A percentile compares a stretch with the other conserved stretches of the same genome.
These are phyloP conservation scores for Tapirus indicus DNA, from an alignment of 2,797 vertebrate species.

Conservation along the genomic window DNA sequence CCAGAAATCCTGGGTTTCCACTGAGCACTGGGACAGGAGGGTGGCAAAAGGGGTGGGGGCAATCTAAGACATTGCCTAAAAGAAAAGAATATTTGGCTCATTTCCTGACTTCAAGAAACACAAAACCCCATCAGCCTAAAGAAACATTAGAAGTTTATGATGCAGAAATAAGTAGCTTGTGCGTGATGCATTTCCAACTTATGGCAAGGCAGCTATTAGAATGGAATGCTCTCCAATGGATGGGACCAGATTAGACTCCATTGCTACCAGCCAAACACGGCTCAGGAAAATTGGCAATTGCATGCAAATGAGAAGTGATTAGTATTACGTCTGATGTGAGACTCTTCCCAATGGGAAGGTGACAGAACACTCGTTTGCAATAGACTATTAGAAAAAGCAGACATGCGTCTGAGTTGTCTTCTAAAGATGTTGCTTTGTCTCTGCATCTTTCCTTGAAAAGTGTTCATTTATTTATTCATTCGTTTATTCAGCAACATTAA, in stretches of 20 bases:
- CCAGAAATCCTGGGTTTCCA: slow-evolving; percentile 76
- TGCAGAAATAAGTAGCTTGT: slow-evolving; percentile 89
- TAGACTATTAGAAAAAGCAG: slow-evolving; percentile 71
- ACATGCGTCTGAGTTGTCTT: slow-evolving; percentile 56
- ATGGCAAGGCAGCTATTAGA: slow-evolving; percentile 82
- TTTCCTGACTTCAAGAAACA: slow-evolving; percentile 83
- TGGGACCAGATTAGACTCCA: slow-evolving; percentile 78
- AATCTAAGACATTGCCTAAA: slow-evolving; percentile 71
- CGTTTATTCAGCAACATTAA: slow-evolving; percentile 61
- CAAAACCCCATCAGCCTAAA: slow-evolving; percentile 86
- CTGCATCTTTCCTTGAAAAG: not conserved
- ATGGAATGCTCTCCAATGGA: slow-evolving; percentile 81
- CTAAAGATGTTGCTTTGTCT: slow-evolving; percentile 64
- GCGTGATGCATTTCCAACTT: slow-evolving; percentile 83
- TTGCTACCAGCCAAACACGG: slow-evolving; percentile 82
- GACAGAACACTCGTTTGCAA: slow-evolving; percentile 69
- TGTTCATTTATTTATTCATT: slow-evolving; percentile 55
- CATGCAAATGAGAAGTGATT: slow-evolving; percentile 77
- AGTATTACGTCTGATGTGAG: slow-evolving; percentile 81
- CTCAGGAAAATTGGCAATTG: slow-evolving; percentile 79
- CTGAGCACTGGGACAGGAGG: slow-evolving; percentile 1
- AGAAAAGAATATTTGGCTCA: slow-evolving; percentile 78
- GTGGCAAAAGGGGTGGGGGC: not conserved
- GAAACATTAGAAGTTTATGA: slow-evolving; percentile 89
- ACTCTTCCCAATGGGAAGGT: slow-evolving; percentile 80